Conservation (phyloP, 2,797 vertebrate species). For the Capromys pilorides region DNA sequence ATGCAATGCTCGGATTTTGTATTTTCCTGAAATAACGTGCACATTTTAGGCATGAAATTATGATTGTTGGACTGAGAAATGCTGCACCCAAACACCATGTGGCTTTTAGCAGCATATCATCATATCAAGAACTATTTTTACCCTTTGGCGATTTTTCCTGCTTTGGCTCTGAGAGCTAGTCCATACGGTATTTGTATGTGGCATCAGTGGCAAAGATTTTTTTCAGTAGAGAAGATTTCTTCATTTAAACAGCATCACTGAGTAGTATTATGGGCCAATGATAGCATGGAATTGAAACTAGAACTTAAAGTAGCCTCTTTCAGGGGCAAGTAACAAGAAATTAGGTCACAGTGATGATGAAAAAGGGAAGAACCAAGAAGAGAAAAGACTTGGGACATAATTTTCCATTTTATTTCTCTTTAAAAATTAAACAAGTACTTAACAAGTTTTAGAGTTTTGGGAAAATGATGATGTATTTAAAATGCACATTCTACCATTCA, state of each 20-base stretch:
- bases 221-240: slow-evolving; percentile 78
- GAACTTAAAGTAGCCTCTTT: slow-evolving; percentile 73
- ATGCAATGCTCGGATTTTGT: slow-evolving; percentile 83
- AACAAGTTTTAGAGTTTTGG: slow-evolving; percentile 28
- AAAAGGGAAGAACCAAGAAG: slow-evolving; percentile 44
- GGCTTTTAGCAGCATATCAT: slow-evolving; percentile 84
- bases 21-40: slow-evolving; percentile 84
- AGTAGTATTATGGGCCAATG: slow-evolving; percentile 71
- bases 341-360: slow-evolving; percentile 52
- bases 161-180: slow-evolving; percentile 83
- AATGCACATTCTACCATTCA: neutral
- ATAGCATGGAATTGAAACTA: slow-evolving; percentile 66
- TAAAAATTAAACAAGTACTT: neutral
- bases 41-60: slow-evolving; percentile 84
- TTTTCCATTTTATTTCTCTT: slow-evolving; percentile 18
- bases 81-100: slow-evolving; percentile 84
- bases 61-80: slow-evolving; percentile 84
- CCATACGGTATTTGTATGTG: slow-evolving; percentile 84
- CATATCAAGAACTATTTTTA: slow-evolving; percentile 85
- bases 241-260: slow-evolving; percentile 67
- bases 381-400: neutral
- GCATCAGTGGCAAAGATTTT: slow-evolving; percentile 82
- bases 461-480: neutral
- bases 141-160: slow-evolving; percentile 84
- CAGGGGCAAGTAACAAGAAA: slow-evolving; percentile 69